phyloP scores from a whole-genome alignment of 1,140 invertebrate genomes.

The Rhyzopertha dominica region DNA sequence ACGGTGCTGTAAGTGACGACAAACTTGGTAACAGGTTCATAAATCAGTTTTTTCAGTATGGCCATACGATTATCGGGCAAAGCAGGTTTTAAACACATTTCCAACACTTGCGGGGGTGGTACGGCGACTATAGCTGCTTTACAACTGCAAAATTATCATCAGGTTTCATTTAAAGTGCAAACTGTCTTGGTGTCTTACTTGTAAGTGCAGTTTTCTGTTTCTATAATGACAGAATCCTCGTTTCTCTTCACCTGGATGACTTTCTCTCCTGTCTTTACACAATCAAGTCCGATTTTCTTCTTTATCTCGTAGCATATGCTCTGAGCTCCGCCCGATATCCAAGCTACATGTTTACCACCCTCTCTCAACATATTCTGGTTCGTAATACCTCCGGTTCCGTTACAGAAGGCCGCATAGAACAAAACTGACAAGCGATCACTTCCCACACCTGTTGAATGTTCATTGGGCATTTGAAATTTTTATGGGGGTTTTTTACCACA shows the following conservation, averaged over 20 bases:
- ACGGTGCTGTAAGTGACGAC: slow-evolving; percentile 19
- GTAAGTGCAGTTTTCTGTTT: slow-evolving; percentile 12
- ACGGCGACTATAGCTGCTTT: slow-evolving; percentile 22
- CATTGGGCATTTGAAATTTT: too few species aligned
- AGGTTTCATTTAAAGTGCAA: not conserved
- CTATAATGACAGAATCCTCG: slow-evolving; percentile 1
- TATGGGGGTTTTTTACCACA: too few species aligned
- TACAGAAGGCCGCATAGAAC: slow-evolving; percentile 14
- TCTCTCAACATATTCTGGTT: slow-evolving; percentile 4
- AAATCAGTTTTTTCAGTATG: slow-evolving; percentile 2
- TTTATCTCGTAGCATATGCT: slow-evolving; percentile 11
- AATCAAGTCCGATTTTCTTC: slow-evolving; percentile 1
- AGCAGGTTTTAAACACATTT: slow-evolving; percentile 19
- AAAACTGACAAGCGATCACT: slow-evolving; percentile 10
- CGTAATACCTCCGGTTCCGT: slow-evolving; percentile 11
- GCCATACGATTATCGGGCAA: slow-evolving; percentile 1
- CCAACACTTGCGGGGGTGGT: slow-evolving; percentile 17
- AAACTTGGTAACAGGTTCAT: slow-evolving; percentile 16
- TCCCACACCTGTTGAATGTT: slow-evolving; percentile 14
- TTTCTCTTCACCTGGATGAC: slow-evolving; percentile 7
- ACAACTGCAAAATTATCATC: slow-evolving; percentile 11
- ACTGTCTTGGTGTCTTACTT: not conserved
- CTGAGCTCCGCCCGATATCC: slow-evolving; percentile 2
- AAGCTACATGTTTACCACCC: slow-evolving; percentile 4
- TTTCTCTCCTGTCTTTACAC: slow-evolving; percentile 1